Conservation (phyloP, 2,113 vertebrate species). For the Sapajus apella region DNA sequence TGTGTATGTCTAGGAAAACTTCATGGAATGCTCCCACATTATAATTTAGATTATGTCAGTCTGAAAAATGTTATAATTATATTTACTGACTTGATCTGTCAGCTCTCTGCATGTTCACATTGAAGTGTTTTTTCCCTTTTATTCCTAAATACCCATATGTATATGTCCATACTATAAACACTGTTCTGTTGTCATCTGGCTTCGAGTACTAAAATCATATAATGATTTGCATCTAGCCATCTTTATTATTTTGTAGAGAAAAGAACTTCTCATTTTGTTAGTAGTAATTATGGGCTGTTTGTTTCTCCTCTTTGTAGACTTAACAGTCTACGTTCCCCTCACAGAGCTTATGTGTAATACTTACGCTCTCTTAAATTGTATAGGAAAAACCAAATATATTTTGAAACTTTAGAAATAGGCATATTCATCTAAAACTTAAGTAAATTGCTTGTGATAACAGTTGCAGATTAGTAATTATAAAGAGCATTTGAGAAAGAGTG, state of each 20-base stretch:
- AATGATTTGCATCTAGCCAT: background rate
- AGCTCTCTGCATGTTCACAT: background rate
- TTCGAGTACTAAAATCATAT: background rate
- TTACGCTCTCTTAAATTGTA: constrained; percentile 14
- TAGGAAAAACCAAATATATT: background rate
- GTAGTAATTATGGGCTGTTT: background rate
- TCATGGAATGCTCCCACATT: background rate
- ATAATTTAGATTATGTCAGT: background rate
- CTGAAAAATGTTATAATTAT: background rate
- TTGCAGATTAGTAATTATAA: background rate
- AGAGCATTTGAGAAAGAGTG: background rate
- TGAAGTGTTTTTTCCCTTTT: constrained; percentile 5
- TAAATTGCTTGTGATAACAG: background rate
- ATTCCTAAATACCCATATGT: background rate
- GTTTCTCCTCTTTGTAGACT: background rate
- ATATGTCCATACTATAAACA: background rate
- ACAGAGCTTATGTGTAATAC: background rate
- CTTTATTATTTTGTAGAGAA: constrained; percentile 24
- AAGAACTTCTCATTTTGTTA: constrained; percentile 37
- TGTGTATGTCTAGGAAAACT: background rate
- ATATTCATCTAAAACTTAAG: background rate
- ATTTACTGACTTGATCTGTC: background rate
- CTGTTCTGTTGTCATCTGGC: background rate
- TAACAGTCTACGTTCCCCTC: background rate
- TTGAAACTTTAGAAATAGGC: background rate